These are phyloP conservation scores for Eulemur coronatus DNA, from an alignment of 2,797 vertebrate genomes.

Conservation along the genomic window DNA sequence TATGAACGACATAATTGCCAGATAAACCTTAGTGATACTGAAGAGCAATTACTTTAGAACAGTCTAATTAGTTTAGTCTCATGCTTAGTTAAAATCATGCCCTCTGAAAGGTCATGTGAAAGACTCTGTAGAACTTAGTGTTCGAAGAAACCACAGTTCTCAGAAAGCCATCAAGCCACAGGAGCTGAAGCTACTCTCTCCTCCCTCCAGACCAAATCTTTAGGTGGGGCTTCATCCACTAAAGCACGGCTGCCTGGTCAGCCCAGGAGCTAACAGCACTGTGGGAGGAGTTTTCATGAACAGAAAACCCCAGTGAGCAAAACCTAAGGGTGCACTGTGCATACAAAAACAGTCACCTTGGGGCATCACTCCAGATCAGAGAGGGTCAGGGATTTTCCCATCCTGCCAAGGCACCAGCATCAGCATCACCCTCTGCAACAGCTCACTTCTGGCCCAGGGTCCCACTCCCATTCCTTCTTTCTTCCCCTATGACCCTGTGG, in stretches of 20 bases:
- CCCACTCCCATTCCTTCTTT: not conserved
- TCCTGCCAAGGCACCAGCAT: not conserved
- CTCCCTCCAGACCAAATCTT: not conserved
- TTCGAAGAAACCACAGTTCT: not conserved
- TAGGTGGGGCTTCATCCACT: not conserved
- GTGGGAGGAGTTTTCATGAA: not conserved
- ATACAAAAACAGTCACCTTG: not conserved
- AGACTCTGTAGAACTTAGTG: not conserved
- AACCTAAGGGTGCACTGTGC: not conserved
- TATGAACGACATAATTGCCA: not conserved
- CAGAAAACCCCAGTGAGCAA: not conserved
- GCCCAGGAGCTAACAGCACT: not conserved
- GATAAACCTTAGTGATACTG: slow-evolving; percentile 46
- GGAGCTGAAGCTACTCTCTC: not conserved
- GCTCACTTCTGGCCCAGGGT: not conserved
- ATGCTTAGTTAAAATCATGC: slow-evolving; percentile 33
- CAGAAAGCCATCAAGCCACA: not conserved
- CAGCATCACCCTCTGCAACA: not conserved
- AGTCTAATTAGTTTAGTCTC: slow-evolving; percentile 35
- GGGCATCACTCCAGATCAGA: not conserved
- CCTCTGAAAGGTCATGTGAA: slow-evolving; percentile 61
- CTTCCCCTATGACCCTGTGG: not conserved
- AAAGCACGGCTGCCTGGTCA: not conserved
- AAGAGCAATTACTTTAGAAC: slow-evolving; percentile 48
- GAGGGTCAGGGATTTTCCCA: not conserved